Evolutionary conservation across 2,888 invertebrate species (phyloP), one percentile per base, ranked within the genome.

Genomic region (Spodoptera littoralis): DNA sequence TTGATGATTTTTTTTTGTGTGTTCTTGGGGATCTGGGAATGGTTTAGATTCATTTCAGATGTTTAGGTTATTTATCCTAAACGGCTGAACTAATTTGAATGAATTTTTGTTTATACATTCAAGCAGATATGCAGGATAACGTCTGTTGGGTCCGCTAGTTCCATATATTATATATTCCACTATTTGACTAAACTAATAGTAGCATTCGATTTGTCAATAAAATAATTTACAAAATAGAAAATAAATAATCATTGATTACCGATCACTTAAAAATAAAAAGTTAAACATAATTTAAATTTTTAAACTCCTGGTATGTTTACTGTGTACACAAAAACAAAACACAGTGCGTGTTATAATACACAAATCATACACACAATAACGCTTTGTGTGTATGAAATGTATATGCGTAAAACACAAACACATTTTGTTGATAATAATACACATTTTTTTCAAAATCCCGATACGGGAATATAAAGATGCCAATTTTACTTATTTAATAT

Each of bases 291-390:
- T 58, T 60, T 49, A 45, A 45, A 30, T n/a, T 30, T 22, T 45
- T n/a, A 60, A 72, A 11, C 6, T 43, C 58, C 48, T 59, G 44
- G 41, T 70, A 63, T 56, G 36, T 52, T 42, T 44, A 70, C 75
- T 67, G 67, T 45, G 36, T 66, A 46, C 2, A 51, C 11, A 41
- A 41, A 12, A 4, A 2, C 9, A n/a, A 11, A 60, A 36, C 36
- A 36, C 36, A 36, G 36, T 36, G 36, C 6, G 36, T 36, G 36
- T n/a, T 42, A 41, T 22, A 41, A 55, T 22, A 46, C 18, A n/a
- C 36, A n/a, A 22, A 50, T 27, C 12, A 53, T 18, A 36, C 36
- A 44, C 43, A 24, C 42, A 44, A 27, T 13, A 3, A n/a, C 30
- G 8, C 13, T 50, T 50, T 43, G 50, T 57, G 50, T 51, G 50